These are phyloP conservation scores for Lepus timidus DNA, from an alignment of 2,113 vertebrate species.

Conservation along the genomic window DNA sequence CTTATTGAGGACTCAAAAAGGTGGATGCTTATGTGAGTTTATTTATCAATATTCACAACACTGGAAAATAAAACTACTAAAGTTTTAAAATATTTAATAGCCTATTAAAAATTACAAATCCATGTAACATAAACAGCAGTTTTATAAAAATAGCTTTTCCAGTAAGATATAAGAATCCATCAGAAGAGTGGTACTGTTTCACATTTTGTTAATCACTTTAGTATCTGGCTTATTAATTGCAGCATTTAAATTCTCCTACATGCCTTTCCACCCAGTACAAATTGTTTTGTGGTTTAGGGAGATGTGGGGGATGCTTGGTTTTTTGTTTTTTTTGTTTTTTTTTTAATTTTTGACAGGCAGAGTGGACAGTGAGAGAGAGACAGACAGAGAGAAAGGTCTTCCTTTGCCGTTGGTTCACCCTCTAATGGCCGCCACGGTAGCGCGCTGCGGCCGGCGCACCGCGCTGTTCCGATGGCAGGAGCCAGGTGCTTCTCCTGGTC, in stretches of 20 bases:
- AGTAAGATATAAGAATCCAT: slow-evolving; percentile 33
- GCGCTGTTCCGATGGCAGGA: too few relatives aligned
- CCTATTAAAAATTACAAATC: slow-evolving; percentile 45
- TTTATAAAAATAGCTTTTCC: slow-evolving; percentile 37
- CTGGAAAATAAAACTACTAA: slow-evolving; percentile 13
- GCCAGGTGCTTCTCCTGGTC: too few relatives aligned
- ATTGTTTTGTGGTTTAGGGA: neutral
- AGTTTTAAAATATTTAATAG: neutral
- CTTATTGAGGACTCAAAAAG: neutral
- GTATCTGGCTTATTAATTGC: slow-evolving; percentile 46
- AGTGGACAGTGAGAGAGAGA: too few relatives aligned
- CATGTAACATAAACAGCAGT: neutral
- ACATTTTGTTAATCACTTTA: slow-evolving; percentile 50
- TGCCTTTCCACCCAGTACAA: neutral
- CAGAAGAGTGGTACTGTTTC: neutral
- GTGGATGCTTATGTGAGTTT: neutral
- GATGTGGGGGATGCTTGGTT: neutral
- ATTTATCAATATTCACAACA: neutral
- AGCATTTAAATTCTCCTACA: neutral
- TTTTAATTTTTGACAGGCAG: too few relatives aligned
- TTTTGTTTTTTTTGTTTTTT: slow-evolving; percentile 44
- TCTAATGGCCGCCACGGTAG: too few relatives aligned
- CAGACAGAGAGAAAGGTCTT: too few relatives aligned
- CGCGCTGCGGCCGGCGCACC: too few relatives aligned
- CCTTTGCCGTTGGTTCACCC: too few relatives aligned